These are phyloP conservation scores for Pitangus sulphuratus DNA, from an alignment of 2,797 vertebrate genomes.

Conservation along the genomic window DNA sequence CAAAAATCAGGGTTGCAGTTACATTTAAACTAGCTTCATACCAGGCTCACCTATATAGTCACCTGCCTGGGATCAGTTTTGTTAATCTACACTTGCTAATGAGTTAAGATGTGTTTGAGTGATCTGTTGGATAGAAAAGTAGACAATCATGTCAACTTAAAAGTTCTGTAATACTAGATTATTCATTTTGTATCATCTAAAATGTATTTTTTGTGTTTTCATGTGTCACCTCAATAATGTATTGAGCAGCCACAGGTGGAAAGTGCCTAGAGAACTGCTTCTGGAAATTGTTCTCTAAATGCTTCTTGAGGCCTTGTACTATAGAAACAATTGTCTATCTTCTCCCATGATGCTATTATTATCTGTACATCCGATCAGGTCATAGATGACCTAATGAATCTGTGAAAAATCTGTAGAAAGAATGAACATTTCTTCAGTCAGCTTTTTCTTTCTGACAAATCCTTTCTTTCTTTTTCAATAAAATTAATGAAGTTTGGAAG, in stretches of 20 bases:
- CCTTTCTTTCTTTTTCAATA: not conserved
- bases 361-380: not conserved
- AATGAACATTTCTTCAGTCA: not conserved
- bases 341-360: not conserved
- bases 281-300: not conserved
- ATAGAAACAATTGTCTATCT: not conserved
- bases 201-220: not conserved
- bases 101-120: not conserved
- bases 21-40: not conserved
- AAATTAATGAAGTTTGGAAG: not conserved
- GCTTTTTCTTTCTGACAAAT: not conserved
- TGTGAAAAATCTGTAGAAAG: not conserved
- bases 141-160: accelerated
- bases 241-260: not conserved
- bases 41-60: not conserved
- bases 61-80: not conserved
- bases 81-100: not conserved
- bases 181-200: not conserved
- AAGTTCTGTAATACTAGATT: not conserved
- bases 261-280: not conserved
- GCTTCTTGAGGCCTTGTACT: not conserved
- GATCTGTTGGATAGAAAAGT: not conserved
- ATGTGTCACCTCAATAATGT: not conserved
- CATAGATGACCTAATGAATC: not conserved
- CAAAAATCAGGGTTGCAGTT: not conserved